Evolutionary conservation across 2,888 invertebrate genomes (phyloP), one percentile per base, ranked within the genome.

Genomic region (Patella pellucida): DNA sequence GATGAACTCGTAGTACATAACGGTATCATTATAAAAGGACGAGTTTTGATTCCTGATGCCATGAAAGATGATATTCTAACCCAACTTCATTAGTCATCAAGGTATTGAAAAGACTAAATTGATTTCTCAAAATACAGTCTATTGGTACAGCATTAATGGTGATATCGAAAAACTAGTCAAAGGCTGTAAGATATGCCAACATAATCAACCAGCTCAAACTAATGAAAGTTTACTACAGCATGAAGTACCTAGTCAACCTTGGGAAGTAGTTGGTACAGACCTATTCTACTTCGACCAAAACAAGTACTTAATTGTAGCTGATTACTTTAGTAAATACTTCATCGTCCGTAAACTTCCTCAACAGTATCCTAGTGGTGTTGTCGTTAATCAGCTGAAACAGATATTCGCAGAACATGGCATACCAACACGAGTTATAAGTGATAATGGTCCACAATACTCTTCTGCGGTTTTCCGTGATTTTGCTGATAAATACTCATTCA

Each of bases 21-120:
- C 69, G 81, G 77, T 19, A 27, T 78, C 23, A 19, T 80, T 19
- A 56, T 78, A 23, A 81, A 78, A 68, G 78, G 76, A 56, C 68
- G 69, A 54, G 15, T 78, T 14, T 51, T 79, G 16, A 62, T 76
- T 15, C 79, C 77, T 27, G 52, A 41, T 11, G 50, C 70, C 9
- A 62, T 73, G 5, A 76, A 75, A 19, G 23, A 71, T 12, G 56
- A 72, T 41, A 74, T 78, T 5, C 62, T 80, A 12, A 19, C 69
- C 5, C 72, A 80, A 52, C 54, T 80, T n/a, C 78, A 81, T 51
- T 52, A 62, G 71, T 16, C 76, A 78, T 67, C 71, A 76, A 69
- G 76, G 74, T 27, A 74, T 71, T 16, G 76, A 76, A 19, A 79
- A 81, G 67, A 74, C 75, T 31, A 54, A 68, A 4, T 72, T 78